phyloP scores from a whole-genome alignment of 2,888 invertebrate species.

The Venustoraphidia nigricollis region DNA sequence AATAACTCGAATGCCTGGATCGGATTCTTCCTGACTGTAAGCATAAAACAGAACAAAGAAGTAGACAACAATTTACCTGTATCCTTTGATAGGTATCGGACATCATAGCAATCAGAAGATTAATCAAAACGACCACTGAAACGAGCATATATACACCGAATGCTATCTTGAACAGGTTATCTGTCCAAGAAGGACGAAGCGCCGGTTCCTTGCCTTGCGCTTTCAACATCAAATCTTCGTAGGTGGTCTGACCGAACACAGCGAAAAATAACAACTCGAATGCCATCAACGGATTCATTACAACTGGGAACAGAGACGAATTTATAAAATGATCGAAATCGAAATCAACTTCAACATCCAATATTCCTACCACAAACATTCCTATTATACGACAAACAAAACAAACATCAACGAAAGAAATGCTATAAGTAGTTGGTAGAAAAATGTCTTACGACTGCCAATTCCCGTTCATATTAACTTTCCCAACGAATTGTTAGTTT shows the following conservation, averaged over 20 bases:
- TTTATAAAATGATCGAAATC: conserved; percentile 5
- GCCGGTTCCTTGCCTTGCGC: conserved; percentile 46
- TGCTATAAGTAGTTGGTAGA: too few species aligned
- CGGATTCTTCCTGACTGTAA: conserved; percentile 83
- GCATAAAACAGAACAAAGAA: conserved; percentile 28
- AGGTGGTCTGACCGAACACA: conserved; percentile 87
- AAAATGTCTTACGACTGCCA: too few species aligned
- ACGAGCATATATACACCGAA: conserved; percentile 97
- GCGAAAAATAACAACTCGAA: conserved; percentile 97
- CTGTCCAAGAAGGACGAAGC: conserved; percentile 70
- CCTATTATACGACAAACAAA: too few species aligned
- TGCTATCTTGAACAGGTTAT: conserved; percentile 75
- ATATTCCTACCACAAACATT: too few species aligned
- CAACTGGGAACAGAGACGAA: conserved; percentile 38
- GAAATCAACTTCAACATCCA: too few species aligned
- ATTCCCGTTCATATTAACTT: too few species aligned
- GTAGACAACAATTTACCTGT: conserved; percentile 57
- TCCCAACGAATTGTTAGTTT: too few species aligned
- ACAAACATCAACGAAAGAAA: too few species aligned
- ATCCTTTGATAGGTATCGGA: conserved; percentile 99
- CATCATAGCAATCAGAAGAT: conserved; percentile 99
- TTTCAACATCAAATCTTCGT: conserved; percentile 49
- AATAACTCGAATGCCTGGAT: conserved; percentile 90
- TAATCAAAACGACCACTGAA: conserved; percentile 94
- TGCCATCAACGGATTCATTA: conserved; percentile 79